Base-by-base conservation (phyloP, 2,797 vertebrate genomes). In the Fringilla coelebs region DNA sequence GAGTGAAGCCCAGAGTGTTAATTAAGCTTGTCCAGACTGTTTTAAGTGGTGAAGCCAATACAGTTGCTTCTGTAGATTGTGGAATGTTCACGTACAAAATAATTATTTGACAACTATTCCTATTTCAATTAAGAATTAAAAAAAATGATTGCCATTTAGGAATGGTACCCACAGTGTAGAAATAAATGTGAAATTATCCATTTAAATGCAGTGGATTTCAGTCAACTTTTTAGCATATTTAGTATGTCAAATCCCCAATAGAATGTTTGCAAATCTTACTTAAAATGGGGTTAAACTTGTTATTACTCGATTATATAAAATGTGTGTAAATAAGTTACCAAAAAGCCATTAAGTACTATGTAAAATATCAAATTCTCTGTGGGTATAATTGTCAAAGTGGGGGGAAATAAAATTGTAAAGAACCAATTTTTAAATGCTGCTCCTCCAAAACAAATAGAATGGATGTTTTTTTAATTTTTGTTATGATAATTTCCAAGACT, bases 351-450 rank as follows among this genome's bases (percentile, higher is more conserved):
- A 96, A 92, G 57, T 90, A 78, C 73, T 96, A 76, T 92, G 76
- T 95, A 91, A 96, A 93, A 93, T 95, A 96, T 94, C 84, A 95
- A 82, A 95, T 93, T 95, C 94, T 97, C 95, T 86, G 89, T 96
- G 88, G 83, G 76, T 96, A 78, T 96, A 94, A 96, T 96, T 97
- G 87, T 83, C 76, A 78, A 94, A 94, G 61, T 91, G 85, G 52
- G 55, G 49, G 79, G 83, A 95, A 94, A 92, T 80, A 87, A 93
- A 86, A 81, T 90, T 91, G 81, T 87, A 68, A 87, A 95, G 90
- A 91, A 93, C 38, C 61, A 54, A 55, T 94, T 96, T 91, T 95
- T 61, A 58, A 85, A 89, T 58, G n/a, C 88, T 78, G 76, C 66
- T 96, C 19, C 67, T 96, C 94, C 71, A 85, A 96, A 96, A 88